Evolutionary conservation across 92 coral and sea anemone genomes (phyloP).

Genomic region (Desmophyllum pertusum): DNA sequence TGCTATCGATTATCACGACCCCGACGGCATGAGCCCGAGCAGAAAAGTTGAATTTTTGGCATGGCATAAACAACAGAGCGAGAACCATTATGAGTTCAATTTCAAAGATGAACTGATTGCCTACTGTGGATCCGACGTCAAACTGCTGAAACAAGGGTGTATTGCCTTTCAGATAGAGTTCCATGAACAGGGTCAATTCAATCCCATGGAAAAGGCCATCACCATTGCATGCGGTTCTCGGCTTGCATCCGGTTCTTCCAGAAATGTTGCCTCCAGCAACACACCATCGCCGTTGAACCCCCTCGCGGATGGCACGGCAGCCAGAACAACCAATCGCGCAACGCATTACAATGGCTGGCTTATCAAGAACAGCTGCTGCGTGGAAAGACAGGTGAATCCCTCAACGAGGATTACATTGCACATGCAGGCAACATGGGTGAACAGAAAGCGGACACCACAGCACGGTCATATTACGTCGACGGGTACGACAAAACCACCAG

Average conservation of each 20-base stretch:
- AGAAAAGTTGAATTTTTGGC: not conserved
- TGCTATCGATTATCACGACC: not conserved
- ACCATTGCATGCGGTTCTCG: not conserved
- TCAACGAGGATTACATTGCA: not conserved
- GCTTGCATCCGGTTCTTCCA: slow-evolving; percentile 5
- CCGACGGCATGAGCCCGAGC: not conserved
- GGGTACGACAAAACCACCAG: not conserved
- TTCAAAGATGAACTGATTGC: not conserved
- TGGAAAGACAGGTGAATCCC: no score
- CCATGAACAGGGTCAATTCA: no score
- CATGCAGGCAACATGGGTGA: not conserved
- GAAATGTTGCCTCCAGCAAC: not conserved
- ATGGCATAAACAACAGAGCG: not conserved
- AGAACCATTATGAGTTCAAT: not conserved
- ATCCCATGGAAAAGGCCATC: not conserved
- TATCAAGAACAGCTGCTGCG: not conserved
- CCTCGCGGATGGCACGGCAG: not conserved
- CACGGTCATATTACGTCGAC: not conserved
- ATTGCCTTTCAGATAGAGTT: not conserved
- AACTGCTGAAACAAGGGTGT: slow-evolving; percentile 4
- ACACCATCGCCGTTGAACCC: not conserved
- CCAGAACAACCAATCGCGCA: not conserved
- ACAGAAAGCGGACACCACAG: not conserved
- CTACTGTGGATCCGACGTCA: not conserved
- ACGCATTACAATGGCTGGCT: not conserved